These are phyloP conservation scores for Hirudinaria manillensis DNA, from an alignment of 2,888 invertebrate genomes.

Conservation along the genomic window DNA sequence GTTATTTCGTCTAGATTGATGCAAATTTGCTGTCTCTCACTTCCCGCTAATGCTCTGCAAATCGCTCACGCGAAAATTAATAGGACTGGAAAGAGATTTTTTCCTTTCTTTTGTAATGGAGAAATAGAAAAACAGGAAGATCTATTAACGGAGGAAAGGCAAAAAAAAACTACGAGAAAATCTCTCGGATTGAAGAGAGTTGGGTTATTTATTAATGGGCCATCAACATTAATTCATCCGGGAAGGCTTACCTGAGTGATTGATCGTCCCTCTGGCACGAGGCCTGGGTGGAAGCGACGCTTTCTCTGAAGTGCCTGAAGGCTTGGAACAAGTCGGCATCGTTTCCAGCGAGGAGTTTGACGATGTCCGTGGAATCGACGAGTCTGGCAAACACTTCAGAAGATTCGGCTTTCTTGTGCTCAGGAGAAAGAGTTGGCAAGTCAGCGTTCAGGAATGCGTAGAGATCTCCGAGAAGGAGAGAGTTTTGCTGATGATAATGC, in stretches of 20 bases:
- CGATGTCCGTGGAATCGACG: background rate
- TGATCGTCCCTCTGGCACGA: slow-evolving; percentile 13
- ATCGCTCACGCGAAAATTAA: no score
- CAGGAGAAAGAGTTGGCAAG: slow-evolving; percentile 2
- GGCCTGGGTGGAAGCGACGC: background rate
- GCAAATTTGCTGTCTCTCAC: no score
- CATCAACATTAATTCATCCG: no score
- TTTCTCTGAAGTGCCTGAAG: slow-evolving; percentile 9
- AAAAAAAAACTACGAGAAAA: no score
- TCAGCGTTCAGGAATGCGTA: slow-evolving; percentile 35
- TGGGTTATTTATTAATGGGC: no score
- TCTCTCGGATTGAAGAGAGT: no score
- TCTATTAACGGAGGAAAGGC: no score
- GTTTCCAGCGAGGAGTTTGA: slow-evolving; percentile 6
- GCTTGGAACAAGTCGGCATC: slow-evolving; percentile 12
- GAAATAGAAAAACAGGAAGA: no score
- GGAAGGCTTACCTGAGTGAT: slow-evolving; percentile 10
- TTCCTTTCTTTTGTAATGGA: no score
- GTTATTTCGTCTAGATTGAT: no score
- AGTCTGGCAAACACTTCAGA: background rate
- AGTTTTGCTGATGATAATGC: background rate
- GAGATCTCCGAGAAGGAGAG: slow-evolving; percentile 17
- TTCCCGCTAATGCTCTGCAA: no score
- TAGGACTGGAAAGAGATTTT: no score
- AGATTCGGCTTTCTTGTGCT: background rate